Evolutionary conservation across 2,888 invertebrate species (phyloP).

Genomic region (Thera obeliscata): DNA sequence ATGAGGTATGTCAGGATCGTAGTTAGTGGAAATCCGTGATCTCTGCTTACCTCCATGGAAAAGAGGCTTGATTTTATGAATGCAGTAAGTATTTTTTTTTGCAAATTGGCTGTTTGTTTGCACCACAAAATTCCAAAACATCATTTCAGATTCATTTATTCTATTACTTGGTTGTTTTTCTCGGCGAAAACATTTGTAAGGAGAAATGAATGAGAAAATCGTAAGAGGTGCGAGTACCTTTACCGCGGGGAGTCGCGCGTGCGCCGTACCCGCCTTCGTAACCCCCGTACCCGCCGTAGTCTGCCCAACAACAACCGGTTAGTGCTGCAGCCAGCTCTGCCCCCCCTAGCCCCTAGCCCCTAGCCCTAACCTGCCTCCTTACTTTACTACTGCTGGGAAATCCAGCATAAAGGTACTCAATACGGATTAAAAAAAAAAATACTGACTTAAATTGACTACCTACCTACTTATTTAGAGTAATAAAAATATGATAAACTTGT

Average conservation of each 20-base stretch:
- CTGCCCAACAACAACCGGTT: slow-evolving; percentile 86
- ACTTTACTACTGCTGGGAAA: too few relatives aligned
- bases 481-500: too few relatives aligned
- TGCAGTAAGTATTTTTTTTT: not conserved
- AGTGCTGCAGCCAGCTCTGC: slow-evolving; percentile 55
- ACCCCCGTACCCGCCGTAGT: slow-evolving; percentile 94
- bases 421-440: too few relatives aligned
- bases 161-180: slow-evolving; percentile 7
- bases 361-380: not conserved
- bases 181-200: slow-evolving; percentile 37
- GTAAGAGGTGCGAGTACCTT: slow-evolving; percentile 87
- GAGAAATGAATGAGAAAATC: slow-evolving; percentile 36
- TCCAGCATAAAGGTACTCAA: too few relatives aligned
- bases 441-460: too few relatives aligned
- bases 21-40: too few relatives aligned
- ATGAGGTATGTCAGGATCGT: too few relatives aligned
- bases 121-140: not conserved
- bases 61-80: too few relatives aligned
- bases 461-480: too few relatives aligned
- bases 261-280: slow-evolving; percentile 95
- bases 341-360: not conserved
- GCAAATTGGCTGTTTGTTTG: not conserved
- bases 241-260: slow-evolving; percentile 93
- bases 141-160: slow-evolving; percentile 1
- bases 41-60: too few relatives aligned